phyloP scores from a whole-genome alignment of 2,888 invertebrate genomes.

The Ophioninae sp. region DNA sequence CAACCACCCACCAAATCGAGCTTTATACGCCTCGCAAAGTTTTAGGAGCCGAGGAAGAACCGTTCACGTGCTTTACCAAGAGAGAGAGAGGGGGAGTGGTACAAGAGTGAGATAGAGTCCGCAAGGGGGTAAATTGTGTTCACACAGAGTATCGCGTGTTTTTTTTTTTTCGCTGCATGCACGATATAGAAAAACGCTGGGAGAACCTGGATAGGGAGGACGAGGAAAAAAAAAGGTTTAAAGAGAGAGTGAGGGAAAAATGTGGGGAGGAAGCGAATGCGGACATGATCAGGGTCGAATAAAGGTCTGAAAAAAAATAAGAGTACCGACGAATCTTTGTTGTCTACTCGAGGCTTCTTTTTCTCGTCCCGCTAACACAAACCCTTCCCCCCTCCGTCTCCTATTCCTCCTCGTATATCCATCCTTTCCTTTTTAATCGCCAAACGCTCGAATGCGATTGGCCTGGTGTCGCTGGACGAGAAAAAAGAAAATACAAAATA shows the following conservation, averaged over 20 bases:
- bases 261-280: constrained; percentile 25
- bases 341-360: constrained; percentile 35
- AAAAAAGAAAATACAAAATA: too few relatives aligned
- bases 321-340: constrained; percentile 49
- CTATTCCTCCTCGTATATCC: too few relatives aligned
- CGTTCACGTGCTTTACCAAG: neutral
- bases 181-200: constrained; percentile 11
- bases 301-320: constrained; percentile 21
- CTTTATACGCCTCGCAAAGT: constrained; percentile 54
- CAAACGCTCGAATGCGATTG: constrained; percentile 60
- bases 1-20: constrained; percentile 22
- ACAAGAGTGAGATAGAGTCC: neutral
- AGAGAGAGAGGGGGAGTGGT: neutral
- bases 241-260: neutral
- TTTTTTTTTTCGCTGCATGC: constrained; percentile 17
- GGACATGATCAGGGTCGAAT: constrained; percentile 22
- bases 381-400: too few relatives aligned
- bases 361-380: too few relatives aligned
- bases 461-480: constrained; percentile 40
- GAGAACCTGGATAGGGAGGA: too few relatives aligned
- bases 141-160: constrained; percentile 43
- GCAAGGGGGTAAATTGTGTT: constrained; percentile 39
- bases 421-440: constrained; percentile 54
- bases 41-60: constrained; percentile 54
- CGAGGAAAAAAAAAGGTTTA: neutral